Conservation (phyloP, 2,888 invertebrate species). For the Amphipyra berbera region DNA sequence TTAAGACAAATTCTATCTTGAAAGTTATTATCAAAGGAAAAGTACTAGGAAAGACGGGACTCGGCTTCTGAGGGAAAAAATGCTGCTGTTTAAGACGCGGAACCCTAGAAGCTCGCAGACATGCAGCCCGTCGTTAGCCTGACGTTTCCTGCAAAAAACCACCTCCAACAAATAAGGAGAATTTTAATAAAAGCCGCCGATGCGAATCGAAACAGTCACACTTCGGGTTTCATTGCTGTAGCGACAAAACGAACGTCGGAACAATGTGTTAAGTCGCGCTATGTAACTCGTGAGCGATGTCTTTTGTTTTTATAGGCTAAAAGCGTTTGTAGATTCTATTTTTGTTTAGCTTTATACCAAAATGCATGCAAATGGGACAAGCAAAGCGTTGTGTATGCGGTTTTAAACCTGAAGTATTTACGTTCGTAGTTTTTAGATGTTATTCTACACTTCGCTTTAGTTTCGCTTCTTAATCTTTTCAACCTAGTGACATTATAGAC, state of each 20-base stretch:
- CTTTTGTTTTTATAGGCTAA: conserved; percentile 55
- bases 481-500: neutral
- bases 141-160: conserved; percentile 69
- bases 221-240: conserved; percentile 69
- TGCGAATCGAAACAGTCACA: conserved; percentile 78
- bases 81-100: conserved; percentile 34
- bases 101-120: conserved; percentile 51
- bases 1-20: conserved; percentile 1
- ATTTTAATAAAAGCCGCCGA: conserved; percentile 81
- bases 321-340: conserved; percentile 53
- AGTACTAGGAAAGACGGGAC: conserved; percentile 2
- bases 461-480: conserved; percentile 21
- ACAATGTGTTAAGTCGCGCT: conserved; percentile 66
- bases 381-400: conserved; percentile 44
- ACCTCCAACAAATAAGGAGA: conserved; percentile 69
- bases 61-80: conserved; percentile 15
- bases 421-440: conserved; percentile 25
- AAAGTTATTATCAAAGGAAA: conserved; percentile 29
- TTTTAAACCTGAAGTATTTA: conserved; percentile 49
- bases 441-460: conserved; percentile 20
- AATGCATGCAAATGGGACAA: conserved; percentile 51
- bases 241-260: conserved; percentile 72
- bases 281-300: conserved; percentile 51
- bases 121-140: conserved; percentile 63
- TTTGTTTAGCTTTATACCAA: conserved; percentile 53